Evolutionary conservation across 2,888 invertebrate species (phyloP).

Genomic region (Sympetrum striolatum): DNA sequence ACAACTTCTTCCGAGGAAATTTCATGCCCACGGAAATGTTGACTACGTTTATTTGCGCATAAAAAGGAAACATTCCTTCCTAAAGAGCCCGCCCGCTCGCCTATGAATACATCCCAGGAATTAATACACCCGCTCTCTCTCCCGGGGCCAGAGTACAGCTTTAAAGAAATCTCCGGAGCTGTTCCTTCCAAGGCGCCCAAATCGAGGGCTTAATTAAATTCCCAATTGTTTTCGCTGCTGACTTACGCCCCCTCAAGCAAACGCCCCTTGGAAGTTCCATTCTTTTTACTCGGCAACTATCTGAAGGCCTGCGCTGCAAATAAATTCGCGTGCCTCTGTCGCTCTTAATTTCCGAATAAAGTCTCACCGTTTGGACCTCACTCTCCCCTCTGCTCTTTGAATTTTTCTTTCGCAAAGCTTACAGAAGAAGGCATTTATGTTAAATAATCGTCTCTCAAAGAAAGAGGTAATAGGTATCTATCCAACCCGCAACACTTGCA

Average conservation of each 20-base stretch:
- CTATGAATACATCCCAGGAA: background rate
- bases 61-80: background rate
- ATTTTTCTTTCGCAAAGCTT: too few relatives aligned
- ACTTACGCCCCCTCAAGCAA: background rate
- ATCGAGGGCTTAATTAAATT: slow-evolving; percentile 23
- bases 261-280: background rate
- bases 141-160: background rate
- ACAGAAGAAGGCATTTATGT: too few relatives aligned
- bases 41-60: background rate
- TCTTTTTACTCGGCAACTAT: background rate
- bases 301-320: background rate
- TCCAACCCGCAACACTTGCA: too few relatives aligned
- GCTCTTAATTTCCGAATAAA: background rate
- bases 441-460: too few relatives aligned
- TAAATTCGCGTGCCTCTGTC: background rate
- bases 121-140: background rate
- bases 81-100: background rate
- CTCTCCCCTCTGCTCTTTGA: background rate
- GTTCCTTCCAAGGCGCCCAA: background rate
- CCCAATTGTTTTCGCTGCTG: slow-evolving; percentile 21
- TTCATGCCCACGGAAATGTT: background rate
- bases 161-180: too few relatives aligned
- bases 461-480: too few relatives aligned
- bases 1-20: background rate
- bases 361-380: background rate